A percentile compares a stretch with the other conserved stretches of the same genome.
phyloP scores from a whole-genome alignment of 2,888 invertebrate species.

The Drosophila melanocephala region DNA sequence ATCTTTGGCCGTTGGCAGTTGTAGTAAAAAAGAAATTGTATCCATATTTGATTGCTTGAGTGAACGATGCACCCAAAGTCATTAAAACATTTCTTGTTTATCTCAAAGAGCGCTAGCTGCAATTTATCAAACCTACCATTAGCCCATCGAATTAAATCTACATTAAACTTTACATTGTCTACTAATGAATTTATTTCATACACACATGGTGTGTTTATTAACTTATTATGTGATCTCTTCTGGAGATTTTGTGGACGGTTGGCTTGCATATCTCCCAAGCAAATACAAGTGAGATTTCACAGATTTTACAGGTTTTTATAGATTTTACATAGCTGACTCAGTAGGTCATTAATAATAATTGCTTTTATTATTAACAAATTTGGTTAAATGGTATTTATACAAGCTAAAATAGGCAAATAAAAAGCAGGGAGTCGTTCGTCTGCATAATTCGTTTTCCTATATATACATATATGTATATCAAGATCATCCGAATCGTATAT shows the following conservation, averaged over 20 bases:
- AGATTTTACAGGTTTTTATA: neutral
- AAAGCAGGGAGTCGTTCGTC: neutral
- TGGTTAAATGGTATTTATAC: neutral
- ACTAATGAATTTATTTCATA: neutral
- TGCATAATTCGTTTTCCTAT: neutral
- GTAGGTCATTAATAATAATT: neutral
- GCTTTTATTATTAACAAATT: neutral
- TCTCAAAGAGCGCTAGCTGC: neutral
- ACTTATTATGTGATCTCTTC: neutral
- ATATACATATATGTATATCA: neutral
- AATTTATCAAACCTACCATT: neutral
- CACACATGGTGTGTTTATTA: neutral
- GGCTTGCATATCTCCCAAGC: neutral
- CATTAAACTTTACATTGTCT: neutral
- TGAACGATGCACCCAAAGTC: neutral
- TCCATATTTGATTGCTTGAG: neutral
- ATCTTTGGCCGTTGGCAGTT: neutral
- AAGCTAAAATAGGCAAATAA: neutral
- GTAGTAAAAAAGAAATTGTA: neutral
- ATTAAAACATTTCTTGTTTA: neutral
- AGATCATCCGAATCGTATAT: neutral
- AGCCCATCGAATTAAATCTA: neutral
- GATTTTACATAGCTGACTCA: neutral
- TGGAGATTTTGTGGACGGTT: neutral
- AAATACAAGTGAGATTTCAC: neutral